phyloP scores from a whole-genome alignment of 2,888 invertebrate genomes.

The Agelastica alni region DNA sequence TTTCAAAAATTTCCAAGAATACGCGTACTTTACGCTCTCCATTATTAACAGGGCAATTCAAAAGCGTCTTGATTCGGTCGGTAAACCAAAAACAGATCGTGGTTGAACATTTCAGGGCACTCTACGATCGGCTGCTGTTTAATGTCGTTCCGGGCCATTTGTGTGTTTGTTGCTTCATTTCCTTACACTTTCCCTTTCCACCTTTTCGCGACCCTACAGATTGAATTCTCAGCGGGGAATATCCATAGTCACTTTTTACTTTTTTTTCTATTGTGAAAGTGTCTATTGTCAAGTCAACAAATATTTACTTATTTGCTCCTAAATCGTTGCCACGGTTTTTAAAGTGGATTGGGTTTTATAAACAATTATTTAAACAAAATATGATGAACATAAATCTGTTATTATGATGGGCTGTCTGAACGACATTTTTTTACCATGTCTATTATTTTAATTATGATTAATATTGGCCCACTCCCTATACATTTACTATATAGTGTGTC shows the following conservation, averaged over 20 bases:
- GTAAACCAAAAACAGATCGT: slow-evolving; percentile 53
- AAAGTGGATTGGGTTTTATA: too few species aligned
- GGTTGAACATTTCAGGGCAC: slow-evolving; percentile 46
- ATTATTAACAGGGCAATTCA: slow-evolving; percentile 38
- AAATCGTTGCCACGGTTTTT: too few species aligned
- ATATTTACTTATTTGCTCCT: too few species aligned
- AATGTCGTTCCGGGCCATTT: slow-evolving; percentile 57
- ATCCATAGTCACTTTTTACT: slow-evolving; percentile 10
- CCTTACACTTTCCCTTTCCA: slow-evolving; percentile 39
- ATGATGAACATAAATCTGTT: too few species aligned
- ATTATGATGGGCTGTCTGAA: too few species aligned
- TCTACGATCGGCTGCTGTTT: slow-evolving; percentile 48
- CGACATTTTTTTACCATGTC: too few species aligned
- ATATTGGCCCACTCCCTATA: too few species aligned
- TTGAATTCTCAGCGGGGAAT: slow-evolving; percentile 17
- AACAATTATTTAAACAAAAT: too few species aligned
- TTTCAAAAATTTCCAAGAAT: too few species aligned
- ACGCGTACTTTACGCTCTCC: slow-evolving; percentile 22
- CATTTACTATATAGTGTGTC: too few species aligned
- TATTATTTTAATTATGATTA: too few species aligned
- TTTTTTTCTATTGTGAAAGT: neutral
- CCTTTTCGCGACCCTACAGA: slow-evolving; percentile 3
- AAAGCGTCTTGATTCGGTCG: slow-evolving; percentile 48
- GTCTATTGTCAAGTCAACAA: too few species aligned
- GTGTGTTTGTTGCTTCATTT: slow-evolving; percentile 57